These are phyloP conservation scores for Pomacea canaliculata DNA, from an alignment of 2,888 invertebrate genomes.

Conservation along the genomic window DNA sequence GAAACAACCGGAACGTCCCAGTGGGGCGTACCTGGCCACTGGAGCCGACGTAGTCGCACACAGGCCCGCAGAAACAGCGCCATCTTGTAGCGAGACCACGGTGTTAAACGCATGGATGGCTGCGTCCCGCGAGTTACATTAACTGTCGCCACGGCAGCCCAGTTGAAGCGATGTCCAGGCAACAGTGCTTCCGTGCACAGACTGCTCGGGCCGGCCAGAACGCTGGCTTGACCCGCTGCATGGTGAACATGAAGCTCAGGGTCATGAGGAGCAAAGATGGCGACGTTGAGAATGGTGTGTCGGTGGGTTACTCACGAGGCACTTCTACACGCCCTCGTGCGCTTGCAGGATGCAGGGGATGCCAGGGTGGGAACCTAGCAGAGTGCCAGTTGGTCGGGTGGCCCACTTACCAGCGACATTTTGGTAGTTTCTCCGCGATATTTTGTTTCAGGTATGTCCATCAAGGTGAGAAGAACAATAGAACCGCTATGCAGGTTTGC, in stretches of 20 bases:
- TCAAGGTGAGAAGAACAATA: no score
- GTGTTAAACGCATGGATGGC: conserved; percentile 60
- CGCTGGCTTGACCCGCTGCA: conserved; percentile 48
- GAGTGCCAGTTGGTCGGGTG: no score
- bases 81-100: conserved; percentile 41
- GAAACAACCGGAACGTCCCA: conserved; percentile 94
- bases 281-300: conserved; percentile 27
- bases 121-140: conserved; percentile 36
- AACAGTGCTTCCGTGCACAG: conserved; percentile 11
- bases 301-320: background rate
- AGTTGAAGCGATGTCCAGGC: conserved; percentile 24
- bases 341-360: no score
- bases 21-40: conserved; percentile 88
- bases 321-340: background rate
- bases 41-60: conserved; percentile 79
- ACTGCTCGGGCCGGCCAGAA: conserved; percentile 9
- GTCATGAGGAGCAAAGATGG: conserved; percentile 38
- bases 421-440: no score
- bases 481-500: no score
- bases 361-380: no score
- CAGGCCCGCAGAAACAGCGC: conserved; percentile 64
- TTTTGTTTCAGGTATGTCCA: no score
- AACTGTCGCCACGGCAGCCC: conserved; percentile 36
- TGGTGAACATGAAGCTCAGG: conserved; percentile 34
- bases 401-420: no score